Base-by-base conservation (phyloP, 2,888 invertebrate genomes). In the Scaptomyza cyrtandrae region DNA sequence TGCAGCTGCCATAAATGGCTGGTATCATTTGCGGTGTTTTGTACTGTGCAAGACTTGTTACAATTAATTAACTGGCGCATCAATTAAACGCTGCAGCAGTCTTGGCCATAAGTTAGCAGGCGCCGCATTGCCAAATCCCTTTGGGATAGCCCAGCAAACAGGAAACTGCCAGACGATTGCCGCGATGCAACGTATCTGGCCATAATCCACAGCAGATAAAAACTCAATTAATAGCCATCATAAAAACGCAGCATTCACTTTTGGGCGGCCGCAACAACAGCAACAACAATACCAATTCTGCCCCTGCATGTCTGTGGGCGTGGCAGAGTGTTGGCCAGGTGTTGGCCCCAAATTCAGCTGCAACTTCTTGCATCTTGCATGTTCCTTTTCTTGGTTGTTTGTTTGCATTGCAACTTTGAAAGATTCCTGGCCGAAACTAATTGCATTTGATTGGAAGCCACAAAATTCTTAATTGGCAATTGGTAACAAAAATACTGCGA, bases 21-120 rank as follows among this genome's bases (percentile, higher is more conserved):
- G 60, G 64, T 60, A 70, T 78, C 75, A 57, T 72, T 82, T 55
- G 83, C 86, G 44, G 61, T 65, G 84, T 66, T 82, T 84, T 78
- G 84, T 70, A 66, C 67, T 64, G 56, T 55, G 54, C 46, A 64
- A 55, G 61, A 82, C 82, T 84, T 87, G 87, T 85, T 85, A 82
- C 83, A 84, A 84, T 85, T 84, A 84, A 84, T 84, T 87, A 87
- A 85, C 86, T 85, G 61, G 63, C 54, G 85, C 79, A 84, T 86
- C 82, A 83, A 83, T 86, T 83, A 86, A 86, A 70, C 75, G 78
- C 71, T 71, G 54, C 54, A 35, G 54, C 54, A 35, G 24, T 74
- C 41, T 57, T 58, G 58, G 52, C 67, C 62, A 55, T 66, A 5
- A n/a, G 56, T 59, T 55, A 49, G 52, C 56, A 62, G 73, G 78